Percentiles rank a stretch among this genome's conserved stretches.
These are phyloP conservation scores for Eriosoma lanigerum DNA, from an alignment of 1,140 invertebrate genomes.

Conservation along the genomic window DNA sequence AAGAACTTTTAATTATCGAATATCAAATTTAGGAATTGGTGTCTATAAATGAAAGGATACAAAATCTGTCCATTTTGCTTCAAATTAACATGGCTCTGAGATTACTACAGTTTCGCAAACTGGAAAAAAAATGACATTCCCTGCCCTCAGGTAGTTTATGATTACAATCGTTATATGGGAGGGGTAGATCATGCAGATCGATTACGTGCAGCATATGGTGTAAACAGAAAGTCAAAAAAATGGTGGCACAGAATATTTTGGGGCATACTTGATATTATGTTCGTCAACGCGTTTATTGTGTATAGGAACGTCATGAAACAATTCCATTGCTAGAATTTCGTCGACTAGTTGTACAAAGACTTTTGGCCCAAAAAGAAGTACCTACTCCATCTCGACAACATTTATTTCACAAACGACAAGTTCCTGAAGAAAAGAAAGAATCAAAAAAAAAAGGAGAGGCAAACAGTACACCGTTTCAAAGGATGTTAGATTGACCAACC, in stretches of 20 bases:
- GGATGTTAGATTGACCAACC: background rate
- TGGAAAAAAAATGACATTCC: slow-evolving; percentile 20
- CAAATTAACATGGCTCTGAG: slow-evolving; percentile 53
- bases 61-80: slow-evolving; percentile 37
- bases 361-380: no score
- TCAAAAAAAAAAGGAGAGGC: no score
- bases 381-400: no score
- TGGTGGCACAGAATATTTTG: background rate
- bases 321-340: background rate
- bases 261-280: background rate
- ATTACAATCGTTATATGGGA: background rate
- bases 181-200: background rate
- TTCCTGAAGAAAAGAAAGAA: no score
- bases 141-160: background rate
- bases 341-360: background rate
- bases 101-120: slow-evolving; percentile 10
- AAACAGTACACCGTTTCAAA: no score
- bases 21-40: slow-evolving; percentile 22
- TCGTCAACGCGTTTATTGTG: background rate
- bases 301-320: background rate
- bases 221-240: background rate
- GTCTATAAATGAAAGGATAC: slow-evolving; percentile 40
- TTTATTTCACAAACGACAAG: no score
- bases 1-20: background rate
- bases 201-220: background rate